Conservation (phyloP, 2,888 invertebrate genomes). For the Lysandra bellargus region DNA sequence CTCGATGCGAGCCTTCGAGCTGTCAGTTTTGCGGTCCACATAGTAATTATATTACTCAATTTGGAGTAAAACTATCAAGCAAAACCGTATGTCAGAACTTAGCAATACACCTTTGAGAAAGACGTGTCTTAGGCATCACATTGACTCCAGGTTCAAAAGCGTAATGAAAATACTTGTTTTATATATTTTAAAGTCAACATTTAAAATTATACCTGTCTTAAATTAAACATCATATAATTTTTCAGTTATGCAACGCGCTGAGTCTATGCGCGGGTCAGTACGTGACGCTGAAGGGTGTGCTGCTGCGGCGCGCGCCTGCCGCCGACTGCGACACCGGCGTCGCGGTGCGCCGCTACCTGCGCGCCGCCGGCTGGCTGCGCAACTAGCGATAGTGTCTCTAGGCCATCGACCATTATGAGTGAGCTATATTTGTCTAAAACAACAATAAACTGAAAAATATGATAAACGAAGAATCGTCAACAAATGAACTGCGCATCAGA, state of each 20-base stretch:
- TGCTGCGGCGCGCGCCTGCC: slow-evolving; percentile 83
- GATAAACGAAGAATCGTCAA: background rate
- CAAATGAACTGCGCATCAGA: no score
- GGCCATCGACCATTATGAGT: background rate
- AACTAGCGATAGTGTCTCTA: slow-evolving; percentile 48
- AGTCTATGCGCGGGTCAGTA: slow-evolving; percentile 93
- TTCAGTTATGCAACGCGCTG: slow-evolving; percentile 86
- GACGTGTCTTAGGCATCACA: no score
- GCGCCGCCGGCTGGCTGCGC: slow-evolving; percentile 68
- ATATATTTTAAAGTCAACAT: no score
- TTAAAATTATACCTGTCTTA: no score
- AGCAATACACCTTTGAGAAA: no score
- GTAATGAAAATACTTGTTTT: no score
- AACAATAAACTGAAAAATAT: background rate
- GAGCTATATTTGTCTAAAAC: background rate
- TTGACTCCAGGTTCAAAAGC: no score
- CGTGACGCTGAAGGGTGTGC: slow-evolving; percentile 92
- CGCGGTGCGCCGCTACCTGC: slow-evolving; percentile 64
- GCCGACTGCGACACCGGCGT: slow-evolving; percentile 62
- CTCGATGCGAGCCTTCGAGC: no score
- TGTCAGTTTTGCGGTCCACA: no score
- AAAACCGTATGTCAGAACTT: no score
- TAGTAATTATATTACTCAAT: no score
- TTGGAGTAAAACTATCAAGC: no score
- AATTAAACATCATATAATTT: background rate